Conservation (phyloP, 2,797 vertebrate species). For the Onychomys leucogaster region DNA sequence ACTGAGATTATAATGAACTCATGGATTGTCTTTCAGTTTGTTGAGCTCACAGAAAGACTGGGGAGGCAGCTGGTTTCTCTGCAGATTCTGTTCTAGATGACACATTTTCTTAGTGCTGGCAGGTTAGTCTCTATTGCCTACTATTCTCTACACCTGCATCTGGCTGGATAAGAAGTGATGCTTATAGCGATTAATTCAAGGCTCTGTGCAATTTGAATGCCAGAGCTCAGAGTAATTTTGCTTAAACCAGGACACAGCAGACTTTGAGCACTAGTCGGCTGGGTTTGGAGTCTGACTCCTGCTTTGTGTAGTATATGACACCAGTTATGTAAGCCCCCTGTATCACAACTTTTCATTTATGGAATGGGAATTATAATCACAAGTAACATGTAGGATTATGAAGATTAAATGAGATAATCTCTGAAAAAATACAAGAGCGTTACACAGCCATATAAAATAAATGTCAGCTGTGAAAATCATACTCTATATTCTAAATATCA, state of each 20-base stretch:
- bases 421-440: neutral
- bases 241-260: neutral
- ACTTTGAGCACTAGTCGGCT: neutral
- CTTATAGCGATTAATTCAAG: neutral
- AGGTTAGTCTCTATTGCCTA: neutral
- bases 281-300: neutral
- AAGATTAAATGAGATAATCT: slow-evolving; percentile 10
- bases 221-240: neutral
- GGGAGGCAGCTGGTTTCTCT: neutral
- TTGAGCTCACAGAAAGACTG: neutral
- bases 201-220: neutral
- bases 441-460: neutral
- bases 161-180: neutral
- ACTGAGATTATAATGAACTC: neutral
- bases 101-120: neutral
- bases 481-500: neutral
- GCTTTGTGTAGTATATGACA: neutral
- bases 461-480: slow-evolving; percentile 20
- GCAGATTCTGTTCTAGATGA: neutral
- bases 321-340: neutral
- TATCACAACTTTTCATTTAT: neutral
- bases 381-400: neutral
- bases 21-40: neutral
- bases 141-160: neutral
- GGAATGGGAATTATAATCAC: neutral